Evolutionary conservation across 2,888 invertebrate species (phyloP).

Genomic region (Biston stratarius): DNA sequence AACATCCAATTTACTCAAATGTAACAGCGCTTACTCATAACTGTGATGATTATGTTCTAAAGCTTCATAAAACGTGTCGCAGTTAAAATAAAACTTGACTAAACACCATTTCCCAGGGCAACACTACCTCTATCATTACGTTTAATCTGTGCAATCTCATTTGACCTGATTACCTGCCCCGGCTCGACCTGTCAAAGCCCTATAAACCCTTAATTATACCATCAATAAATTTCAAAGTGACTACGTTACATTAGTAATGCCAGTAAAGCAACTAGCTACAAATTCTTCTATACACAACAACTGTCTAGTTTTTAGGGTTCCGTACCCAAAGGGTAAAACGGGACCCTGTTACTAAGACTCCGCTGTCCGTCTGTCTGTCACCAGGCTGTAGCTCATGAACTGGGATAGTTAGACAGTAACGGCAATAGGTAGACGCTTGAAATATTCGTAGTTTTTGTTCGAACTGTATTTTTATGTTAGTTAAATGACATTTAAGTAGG

Average conservation of each 20-base stretch:
- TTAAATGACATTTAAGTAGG: too few relatives aligned
- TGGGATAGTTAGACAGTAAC: too few relatives aligned
- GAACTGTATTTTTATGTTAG: too few relatives aligned
- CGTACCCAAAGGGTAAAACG: too few relatives aligned
- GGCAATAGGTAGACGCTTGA: too few relatives aligned
- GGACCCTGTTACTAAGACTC: too few relatives aligned
- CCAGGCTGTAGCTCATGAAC: too few relatives aligned
- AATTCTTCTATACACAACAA: too few relatives aligned
- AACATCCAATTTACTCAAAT: background rate
- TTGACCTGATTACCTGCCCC: constrained; percentile 55
- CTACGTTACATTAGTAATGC: constrained; percentile 4
- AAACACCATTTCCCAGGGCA: constrained; percentile 31
- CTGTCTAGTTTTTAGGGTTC: too few relatives aligned
- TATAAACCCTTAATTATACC: constrained; percentile 59
- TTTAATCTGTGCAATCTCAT: constrained; percentile 41
- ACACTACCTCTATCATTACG: constrained; percentile 40
- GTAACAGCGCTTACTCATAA: background rate
- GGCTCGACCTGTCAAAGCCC: constrained; percentile 56
- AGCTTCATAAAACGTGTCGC: constrained; percentile 11
- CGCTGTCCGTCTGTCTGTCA: too few relatives aligned
- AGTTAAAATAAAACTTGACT: constrained; percentile 33
- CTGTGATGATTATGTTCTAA: constrained; percentile 7
- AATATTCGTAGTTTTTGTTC: too few relatives aligned
- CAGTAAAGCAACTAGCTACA: constrained; percentile 20
- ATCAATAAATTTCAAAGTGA: constrained; percentile 52